phyloP scores from a whole-genome alignment of 1,140 invertebrate genomes.

The Drosophila prosaltans region DNA sequence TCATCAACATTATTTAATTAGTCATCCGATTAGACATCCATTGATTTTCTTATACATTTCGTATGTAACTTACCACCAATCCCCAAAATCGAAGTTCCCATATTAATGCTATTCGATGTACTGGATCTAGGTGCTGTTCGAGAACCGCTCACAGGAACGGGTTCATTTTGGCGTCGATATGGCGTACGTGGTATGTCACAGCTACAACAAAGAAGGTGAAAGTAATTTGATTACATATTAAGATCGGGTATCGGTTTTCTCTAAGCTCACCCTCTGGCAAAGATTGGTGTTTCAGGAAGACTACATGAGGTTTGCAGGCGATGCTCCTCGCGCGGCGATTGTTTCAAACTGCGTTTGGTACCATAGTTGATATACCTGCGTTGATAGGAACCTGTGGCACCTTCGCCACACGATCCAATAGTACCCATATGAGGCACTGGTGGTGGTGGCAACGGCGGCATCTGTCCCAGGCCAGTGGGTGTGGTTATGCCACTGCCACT shows the following conservation, averaged over 20 bases:
- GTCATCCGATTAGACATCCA: no score
- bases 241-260: no score
- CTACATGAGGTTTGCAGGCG: constrained; percentile 91
- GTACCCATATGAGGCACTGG: constrained; percentile 42
- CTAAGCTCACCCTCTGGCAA: constrained; percentile 86
- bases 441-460: constrained; percentile 83
- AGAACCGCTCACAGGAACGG: constrained; percentile 76
- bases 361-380: constrained; percentile 82
- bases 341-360: constrained; percentile 78
- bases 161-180: constrained; percentile 85
- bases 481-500: constrained; percentile 82
- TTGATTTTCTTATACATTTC: background rate
- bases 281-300: constrained; percentile 92
- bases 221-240: background rate
- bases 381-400: constrained; percentile 83
- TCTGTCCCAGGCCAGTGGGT: constrained; percentile 83
- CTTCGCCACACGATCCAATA: constrained; percentile 43
- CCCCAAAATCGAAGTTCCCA: constrained; percentile 83
- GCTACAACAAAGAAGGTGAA: constrained; percentile 36
- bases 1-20: no score
- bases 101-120: constrained; percentile 84
- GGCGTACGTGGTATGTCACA: constrained; percentile 91
- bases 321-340: constrained; percentile 84
- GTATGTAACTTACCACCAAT: constrained; percentile 62
- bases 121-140: constrained; percentile 85